Evolutionary conservation across 1,140 invertebrate species (phyloP), one percentile per base, ranked within the genome.

Genomic region (Aporrectodea caliginosa): DNA sequence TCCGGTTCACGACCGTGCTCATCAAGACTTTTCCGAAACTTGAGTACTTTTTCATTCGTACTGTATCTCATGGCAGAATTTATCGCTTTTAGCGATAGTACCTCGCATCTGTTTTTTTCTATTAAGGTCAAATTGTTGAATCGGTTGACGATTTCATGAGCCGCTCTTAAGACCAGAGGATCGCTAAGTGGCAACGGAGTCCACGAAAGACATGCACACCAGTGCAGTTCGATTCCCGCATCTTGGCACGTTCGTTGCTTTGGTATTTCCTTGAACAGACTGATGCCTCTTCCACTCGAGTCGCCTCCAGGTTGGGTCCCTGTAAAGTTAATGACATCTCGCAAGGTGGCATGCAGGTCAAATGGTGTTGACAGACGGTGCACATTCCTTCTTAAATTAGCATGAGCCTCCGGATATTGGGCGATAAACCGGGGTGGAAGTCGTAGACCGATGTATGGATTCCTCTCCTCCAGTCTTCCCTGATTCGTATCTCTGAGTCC

Each of bases 181-280:
- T 90, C 84, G 0, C 85, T 87, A 0, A 83, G 69, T 35, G 86
- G 6, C 0, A 92, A 85, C 81, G 89, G 84, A 82, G 91, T 84
- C 94, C 94, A 96, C 1, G 91, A 90, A 1, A 97, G 89, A 84
- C 96, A 98, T 27, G 94, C 93, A 84, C 96, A 98, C 96, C 96
- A 98, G 87, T 98, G 96, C 0, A 95, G 92, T 85, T 95, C 94
- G 75, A 98, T 94, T 35, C 92, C 93, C 1, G 95, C 95, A 87
- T 95, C 92, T n/a, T 91, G 90, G 86, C 95, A 97, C 1, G 93
- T 94, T 72, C 95, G 90, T 71, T 92, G 90, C 81, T 92, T 90
- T 12, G 89, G 86, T 30, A 90, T 86, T 78, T 85, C 80, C n/a
- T 81, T 84, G 83, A 95, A 93, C 30, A 95, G 88, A 74, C 92